Evolutionary conservation across 2,113 vertebrate species (phyloP), one percentile per base, ranked within the genome.

Genomic region (Myrmecobius fasciatus): DNA sequence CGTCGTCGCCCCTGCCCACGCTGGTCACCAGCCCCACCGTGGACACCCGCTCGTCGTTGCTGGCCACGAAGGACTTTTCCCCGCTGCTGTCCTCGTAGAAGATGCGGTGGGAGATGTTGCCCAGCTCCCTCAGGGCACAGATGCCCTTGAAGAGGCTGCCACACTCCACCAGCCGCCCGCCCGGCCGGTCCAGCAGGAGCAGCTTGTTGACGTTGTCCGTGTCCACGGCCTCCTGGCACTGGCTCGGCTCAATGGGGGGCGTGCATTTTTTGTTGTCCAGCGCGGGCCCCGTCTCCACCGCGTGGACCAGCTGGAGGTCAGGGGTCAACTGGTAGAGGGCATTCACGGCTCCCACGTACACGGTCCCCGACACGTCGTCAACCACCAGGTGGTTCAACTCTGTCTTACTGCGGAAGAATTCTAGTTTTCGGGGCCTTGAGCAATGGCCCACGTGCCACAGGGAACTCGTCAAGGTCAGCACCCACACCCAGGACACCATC

Each of bases 1-100:
- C 97, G 0, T 92, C 46, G 0, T 24, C 88, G 0, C 93, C 96
- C 0, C 97, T 98, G 28, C 94, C 97, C 88, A 98, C 97, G 90
- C 98, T 98, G 0, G 99, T 99, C 98, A 99, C 99, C 93, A 99
- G 98, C 47, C 99, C 99, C 93, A 99, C 99, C 0, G 99, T 99
- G 0, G 99, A 98, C 89, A 99, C 99, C 0, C 97, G 60, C 98
- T 99, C 98, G 25, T 99, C 99, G 0, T 99, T 99, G 95, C 99
- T 99, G 94, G 99, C 99, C 97, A 99, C 99, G 49, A 99, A 99
- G 0, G 99, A 99, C 98, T 99, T 99, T 97, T 99, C 99, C 0
- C 99, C 99, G 0, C 99, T 99, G 96, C 98, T 98, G 67, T 99
- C 99, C 28, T 99, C 99, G 1, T 99, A 99, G 98, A 99, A 99